Evolutionary conservation across 2,113 vertebrate species (phyloP).

Genomic region (Crocuta crocuta): DNA sequence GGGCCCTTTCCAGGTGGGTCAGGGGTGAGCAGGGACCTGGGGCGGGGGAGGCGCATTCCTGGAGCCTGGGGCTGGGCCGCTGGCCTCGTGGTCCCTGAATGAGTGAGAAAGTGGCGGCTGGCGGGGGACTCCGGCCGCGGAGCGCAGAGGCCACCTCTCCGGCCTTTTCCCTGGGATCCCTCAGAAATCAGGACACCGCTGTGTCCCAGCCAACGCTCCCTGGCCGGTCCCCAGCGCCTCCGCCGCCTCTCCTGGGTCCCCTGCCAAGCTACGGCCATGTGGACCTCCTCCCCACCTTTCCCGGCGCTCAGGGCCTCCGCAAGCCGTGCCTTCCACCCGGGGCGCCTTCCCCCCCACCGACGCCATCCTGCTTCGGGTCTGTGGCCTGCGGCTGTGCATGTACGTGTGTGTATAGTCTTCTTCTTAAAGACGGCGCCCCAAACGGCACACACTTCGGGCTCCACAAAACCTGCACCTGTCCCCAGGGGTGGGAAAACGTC

Average conservation of each 20-base stretch:
- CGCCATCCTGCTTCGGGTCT: not conserved
- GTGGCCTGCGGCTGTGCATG: not conserved
- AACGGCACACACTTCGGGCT: not conserved
- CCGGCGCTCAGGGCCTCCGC: not conserved
- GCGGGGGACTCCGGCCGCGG: not conserved
- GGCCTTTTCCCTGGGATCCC: not conserved
- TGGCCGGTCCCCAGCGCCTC: too few species aligned
- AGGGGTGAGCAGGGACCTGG: not conserved
- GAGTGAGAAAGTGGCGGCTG: not conserved
- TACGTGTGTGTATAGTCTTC: not conserved
- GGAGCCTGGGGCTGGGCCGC: not conserved
- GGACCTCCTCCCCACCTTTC: not conserved
- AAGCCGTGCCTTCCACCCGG: not conserved
- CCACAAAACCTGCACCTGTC: not conserved
- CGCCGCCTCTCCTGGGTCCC: not conserved
- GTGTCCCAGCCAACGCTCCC: not conserved
- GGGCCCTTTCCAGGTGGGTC: not conserved
- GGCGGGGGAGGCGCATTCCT: not conserved
- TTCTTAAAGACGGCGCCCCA: not conserved
- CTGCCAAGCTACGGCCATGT: not conserved
- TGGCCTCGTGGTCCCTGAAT: accelerated
- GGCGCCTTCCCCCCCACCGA: not conserved
- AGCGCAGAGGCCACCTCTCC: not conserved
- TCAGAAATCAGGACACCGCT: not conserved
- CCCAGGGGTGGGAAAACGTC: not conserved